Evolutionary conservation across 2,113 vertebrate genomes (phyloP), one percentile per base, ranked within the genome.

Genomic region (Ginglymostoma cirratum): DNA sequence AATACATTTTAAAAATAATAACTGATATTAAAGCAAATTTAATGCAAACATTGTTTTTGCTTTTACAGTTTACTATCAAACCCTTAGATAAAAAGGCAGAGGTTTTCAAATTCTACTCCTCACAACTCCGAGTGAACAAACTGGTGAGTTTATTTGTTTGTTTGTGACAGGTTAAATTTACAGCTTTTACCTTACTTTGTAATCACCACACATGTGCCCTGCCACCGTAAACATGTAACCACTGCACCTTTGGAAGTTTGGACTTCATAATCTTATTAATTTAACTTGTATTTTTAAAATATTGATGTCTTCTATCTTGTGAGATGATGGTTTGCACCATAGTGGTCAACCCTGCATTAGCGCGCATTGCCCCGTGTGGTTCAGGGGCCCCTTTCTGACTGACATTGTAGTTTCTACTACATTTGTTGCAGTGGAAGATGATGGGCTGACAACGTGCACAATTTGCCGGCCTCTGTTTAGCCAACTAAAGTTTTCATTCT

Each of bases 21-120:
- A 66, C n/a, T 1, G 55, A n/a, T 24, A 24, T 94, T 42, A 61
- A 65, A 94, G 1, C 69, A 89, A 96, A 66, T 67, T 30, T 78
- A 85, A 61, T 61, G 52, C 30, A 2, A 69, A 67, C 48, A 4
- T 76, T 76, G 69, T 96, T 96, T 76, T 96, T 96, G 45, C 19
- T 96, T 2, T 96, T 86, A 55, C 96, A 99, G 98, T 98, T 99
- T 96, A 99, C 98, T 23, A 99, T 99, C 97, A 99, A 99, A 96
- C 98, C 98, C 10, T 97, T 99, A 95, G 98, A 99, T 96, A 99
- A 99, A 97, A 99, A 98, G 96, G 98, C 98, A 93, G 98, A 99
- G 96, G 98, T 98, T 96, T 99, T 99, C 97, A 99, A 98, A 96
- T 99, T 99, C 97, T 99, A 99, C 96, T 99, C 98, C 0, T 99